Evolutionary conservation across 2,113 vertebrate species (phyloP), one percentile per base, ranked within the genome.

Genomic region (Setophaga coronata): DNA sequence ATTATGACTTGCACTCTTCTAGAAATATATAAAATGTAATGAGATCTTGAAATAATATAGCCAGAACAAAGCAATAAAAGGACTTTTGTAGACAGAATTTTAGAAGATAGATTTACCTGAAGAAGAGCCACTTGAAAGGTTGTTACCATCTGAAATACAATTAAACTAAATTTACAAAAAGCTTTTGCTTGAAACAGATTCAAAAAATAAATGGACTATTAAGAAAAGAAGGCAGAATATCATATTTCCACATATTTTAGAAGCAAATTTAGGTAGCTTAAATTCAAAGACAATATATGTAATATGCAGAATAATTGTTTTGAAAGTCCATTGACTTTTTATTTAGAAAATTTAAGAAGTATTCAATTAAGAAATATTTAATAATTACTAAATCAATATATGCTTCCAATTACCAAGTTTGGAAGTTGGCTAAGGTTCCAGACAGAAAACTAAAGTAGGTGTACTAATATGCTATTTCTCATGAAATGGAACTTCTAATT

Each of bases 121-220:
- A 78, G 95, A 96, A 97, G 95, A 96, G 92, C 95, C 96, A 96
- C 96, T 97, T 3, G 97, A 98, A 95, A 97, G 61, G 93, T 96
- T 97, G 93, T 96, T 97, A 95, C 94, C 95, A 97, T 97, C 96
- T 97, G 97, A 97, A 97, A 97, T 94, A 95, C 92, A 98, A 98
- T 95, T 96, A 96, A 97, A 96, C 93, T 97, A 91, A 79, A 94
- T 96, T 97, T 96, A 97, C 89, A 94, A 89, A 94, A 84, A 95
- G 87, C 73, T 94, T 87, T 94, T 48, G 8, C 33, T 96, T 81
- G 42, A 82, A 86, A 89, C 31, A 94, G 74, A 18, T 73, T 95
- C 4, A 92, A 60, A 51, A 90, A 83, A 57, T 85, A 91, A 95
- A 57, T 50, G 95, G 65, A 67, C 73, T 84, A 53, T 82, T 82